Conservation (phyloP, 1,140 invertebrate genomes). For the Saccostrea echinata region DNA sequence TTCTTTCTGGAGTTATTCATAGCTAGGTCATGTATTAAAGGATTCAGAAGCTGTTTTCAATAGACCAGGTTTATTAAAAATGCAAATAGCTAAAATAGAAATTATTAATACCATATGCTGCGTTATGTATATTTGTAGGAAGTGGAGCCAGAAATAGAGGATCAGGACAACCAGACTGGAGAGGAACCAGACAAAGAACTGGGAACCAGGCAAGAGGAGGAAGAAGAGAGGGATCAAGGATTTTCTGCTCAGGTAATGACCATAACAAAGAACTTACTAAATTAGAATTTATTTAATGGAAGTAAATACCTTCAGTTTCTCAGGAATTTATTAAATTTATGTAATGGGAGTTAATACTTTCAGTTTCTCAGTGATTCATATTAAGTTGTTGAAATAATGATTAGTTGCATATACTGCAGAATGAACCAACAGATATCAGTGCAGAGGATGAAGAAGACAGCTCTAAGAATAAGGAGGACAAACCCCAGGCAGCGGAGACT, state of each 20-base stretch:
- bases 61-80: too few relatives aligned
- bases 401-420: not conserved
- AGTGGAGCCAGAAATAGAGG: conserved; percentile 61
- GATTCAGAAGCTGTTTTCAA: too few relatives aligned
- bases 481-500: conserved; percentile 61
- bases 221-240: conserved; percentile 70
- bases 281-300: too few relatives aligned
- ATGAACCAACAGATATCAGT: not conserved
- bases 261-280: too few relatives aligned
- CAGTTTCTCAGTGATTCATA: not conserved
- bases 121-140: not conserved
- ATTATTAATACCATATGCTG: too few relatives aligned
- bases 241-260: conserved; percentile 61
- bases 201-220: conserved; percentile 48
- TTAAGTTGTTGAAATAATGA: not conserved
- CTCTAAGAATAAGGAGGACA: conserved; percentile 54
- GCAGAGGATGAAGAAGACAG: conserved; percentile 61
- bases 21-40: too few relatives aligned
- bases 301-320: too few relatives aligned
- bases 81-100: too few relatives aligned
- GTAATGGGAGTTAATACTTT: too few relatives aligned
- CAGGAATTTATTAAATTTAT: too few relatives aligned
- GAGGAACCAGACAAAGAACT: conserved; percentile 62
- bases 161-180: conserved; percentile 62
- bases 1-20: too few relatives aligned